Evolutionary conservation across 1,140 invertebrate species (phyloP), one percentile per base, ranked within the genome.

Genomic region (Helicoverpa zea): DNA sequence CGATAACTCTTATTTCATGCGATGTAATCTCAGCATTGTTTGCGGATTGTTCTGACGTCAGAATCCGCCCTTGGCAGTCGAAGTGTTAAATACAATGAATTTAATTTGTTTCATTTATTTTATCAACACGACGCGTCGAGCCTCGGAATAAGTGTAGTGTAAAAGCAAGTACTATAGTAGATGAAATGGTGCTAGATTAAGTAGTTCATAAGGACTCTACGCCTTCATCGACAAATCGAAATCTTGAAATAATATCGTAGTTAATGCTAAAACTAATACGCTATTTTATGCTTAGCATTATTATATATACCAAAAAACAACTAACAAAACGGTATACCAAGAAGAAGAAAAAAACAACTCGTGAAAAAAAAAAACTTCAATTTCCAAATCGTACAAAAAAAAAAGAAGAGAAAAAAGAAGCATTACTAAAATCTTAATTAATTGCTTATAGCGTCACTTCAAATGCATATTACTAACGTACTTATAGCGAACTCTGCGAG

Each of bases 211-310:
- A 64, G 59, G 58, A 63, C 73, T 23, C 59, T 29, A 51, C 49
- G 68, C 68, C 68, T 29, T 72, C 68, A 72, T 72, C 68, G 49
- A 72, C 23, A 9, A 54, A 54, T 0, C 68, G 64, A 68, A 54
- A 43, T 47, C n/a, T 30, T 5, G 5, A 68, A 72, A 52, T 52
- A 18, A 72, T 23, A 10, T 54, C 30, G 23, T 68, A 68, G 16
- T 29, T 52, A 72, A 43, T 51, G 52, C 49, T 72, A 84, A 81
- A 86, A 80, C 47, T 59, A 81, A 82, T 79, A 54, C 49, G 29
- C 10, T 49, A 49, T 68, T 49, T 11, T 18, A 68, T 18, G 64
- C 64, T 68, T 68, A 12, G 35, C 35, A 43, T 43, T 64, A 43
- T 64, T 49, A 49, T 64, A 61, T 18, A 63, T 35, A 63, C 61